A percentile compares a stretch with the other conserved stretches of the same genome.
These are phyloP conservation scores for Indicator maculatus DNA, from an alignment of 2,113 vertebrate species.

Conservation along the genomic window DNA sequence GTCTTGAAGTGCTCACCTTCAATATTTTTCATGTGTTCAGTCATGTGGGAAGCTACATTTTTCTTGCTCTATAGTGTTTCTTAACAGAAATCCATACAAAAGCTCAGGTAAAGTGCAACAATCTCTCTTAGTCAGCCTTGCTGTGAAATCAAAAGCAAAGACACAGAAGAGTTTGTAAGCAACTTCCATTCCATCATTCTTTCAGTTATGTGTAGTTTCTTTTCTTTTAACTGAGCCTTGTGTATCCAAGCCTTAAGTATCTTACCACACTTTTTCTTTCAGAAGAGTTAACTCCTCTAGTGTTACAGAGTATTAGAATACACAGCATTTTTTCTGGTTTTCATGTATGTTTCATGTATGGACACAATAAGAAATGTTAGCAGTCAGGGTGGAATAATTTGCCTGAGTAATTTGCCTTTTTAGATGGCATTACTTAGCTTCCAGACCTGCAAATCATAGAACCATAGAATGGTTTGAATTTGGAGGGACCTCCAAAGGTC, in stretches of 20 bases:
- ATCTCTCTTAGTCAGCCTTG: neutral
- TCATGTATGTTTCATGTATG: neutral
- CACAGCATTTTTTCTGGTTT: neutral
- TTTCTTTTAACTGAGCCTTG: neutral
- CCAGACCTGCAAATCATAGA: neutral
- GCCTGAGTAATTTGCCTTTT: neutral
- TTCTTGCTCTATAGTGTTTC: neutral
- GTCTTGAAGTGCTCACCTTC: neutral
- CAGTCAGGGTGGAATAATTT: neutral
- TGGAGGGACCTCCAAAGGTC: too few relatives aligned
- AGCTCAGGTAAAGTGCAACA: neutral
- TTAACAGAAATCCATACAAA: neutral
- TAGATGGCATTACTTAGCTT: neutral
- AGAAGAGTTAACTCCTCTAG: neutral
- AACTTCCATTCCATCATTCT: neutral
- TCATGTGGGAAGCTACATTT: neutral
- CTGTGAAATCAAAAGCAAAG: neutral
- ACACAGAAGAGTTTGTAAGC: neutral
- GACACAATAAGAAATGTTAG: neutral
- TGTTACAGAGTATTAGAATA: neutral
- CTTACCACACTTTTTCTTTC: neutral
- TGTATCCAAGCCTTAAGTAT: neutral
- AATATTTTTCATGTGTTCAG: neutral
- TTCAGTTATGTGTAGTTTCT: neutral
- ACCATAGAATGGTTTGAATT: too few relatives aligned